Evolutionary conservation across 1,140 invertebrate genomes (phyloP), one percentile per base, ranked within the genome.

Genomic region (Macrobrachium nipponense): DNA sequence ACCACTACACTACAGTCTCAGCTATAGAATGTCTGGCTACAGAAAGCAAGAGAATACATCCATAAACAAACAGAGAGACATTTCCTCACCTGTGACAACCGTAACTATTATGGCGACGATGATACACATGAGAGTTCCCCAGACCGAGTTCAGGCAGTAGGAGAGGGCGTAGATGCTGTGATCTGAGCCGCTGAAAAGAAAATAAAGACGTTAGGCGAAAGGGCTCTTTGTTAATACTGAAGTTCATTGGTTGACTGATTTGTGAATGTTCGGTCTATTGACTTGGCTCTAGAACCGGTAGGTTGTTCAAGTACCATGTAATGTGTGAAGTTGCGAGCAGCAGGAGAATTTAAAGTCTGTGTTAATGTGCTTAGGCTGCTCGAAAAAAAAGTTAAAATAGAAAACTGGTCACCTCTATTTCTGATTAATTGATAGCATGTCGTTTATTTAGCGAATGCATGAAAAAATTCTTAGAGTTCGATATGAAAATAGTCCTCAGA

Each of bases 121-220:
- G 43, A 86, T 64, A 60, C 87, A 88, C 18, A 81, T 15, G 59
- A 88, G 27, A 17, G 83, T 66, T 6, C 87, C 87, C 87, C 87
- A 88, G 43, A 82, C n/a, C 12, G 76, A 81, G 79, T 88, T 88
- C 66, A 88, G 87, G 80, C 87, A 88, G 68, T 88, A 88, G 6
- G 87, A 88, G n/a, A 88, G 61, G 4, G 82, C 83, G 79, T 81
- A 88, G 18, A 88, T 20, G 4, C 75, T 68, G 5, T 76, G 76
- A 14, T 73, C 87, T 81, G 79, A 17, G 27, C 17, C 14, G 0
- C 61, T 78, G 20, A 51, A 64, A 61, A 7, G 61, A 14, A 80
- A 12, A 62, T 61, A n/a, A 44, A 68, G 23, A 78, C 14, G 8
- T 23, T 23, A 17, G n/a, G 5, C 6, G 27, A 23, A 27, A n/a